phyloP scores from a whole-genome alignment of 2,888 invertebrate species.

The Ephialtes manifestator region DNA sequence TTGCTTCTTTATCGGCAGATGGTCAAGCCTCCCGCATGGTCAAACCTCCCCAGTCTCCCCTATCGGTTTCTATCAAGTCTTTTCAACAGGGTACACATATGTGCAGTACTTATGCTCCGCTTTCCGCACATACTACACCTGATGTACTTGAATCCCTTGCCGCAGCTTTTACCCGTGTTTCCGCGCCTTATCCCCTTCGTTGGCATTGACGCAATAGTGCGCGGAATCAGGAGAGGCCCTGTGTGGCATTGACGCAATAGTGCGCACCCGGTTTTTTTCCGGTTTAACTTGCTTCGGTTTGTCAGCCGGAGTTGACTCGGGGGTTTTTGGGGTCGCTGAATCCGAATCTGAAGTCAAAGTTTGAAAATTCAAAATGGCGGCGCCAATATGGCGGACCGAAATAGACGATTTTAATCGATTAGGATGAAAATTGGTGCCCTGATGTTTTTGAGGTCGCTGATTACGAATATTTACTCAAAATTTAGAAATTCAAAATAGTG shows the following conservation, averaged over 20 bases:
- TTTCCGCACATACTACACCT: too few species aligned
- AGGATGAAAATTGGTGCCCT: constrained; percentile 1
- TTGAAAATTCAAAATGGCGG: not conserved
- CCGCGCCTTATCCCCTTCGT: too few species aligned
- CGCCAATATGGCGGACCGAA: too few species aligned
- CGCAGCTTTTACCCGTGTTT: too few species aligned
- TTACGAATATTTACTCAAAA: not conserved
- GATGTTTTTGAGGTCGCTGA: constrained; percentile 1
- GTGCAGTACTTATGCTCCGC: too few species aligned
- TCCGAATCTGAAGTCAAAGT: not conserved
- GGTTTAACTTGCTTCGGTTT: not conserved
- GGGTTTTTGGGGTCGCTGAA: not conserved
- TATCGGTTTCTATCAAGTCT: too few species aligned
- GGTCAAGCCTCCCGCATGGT: too few species aligned
- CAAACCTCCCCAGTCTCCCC: too few species aligned
- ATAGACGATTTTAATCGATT: not conserved
- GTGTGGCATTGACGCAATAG: constrained; percentile 5
- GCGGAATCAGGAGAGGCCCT: not conserved
- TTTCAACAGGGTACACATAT: too few species aligned
- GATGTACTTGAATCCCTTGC: too few species aligned
- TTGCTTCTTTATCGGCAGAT: too few species aligned
- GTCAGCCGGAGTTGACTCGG: not conserved
- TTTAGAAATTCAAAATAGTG: not conserved
- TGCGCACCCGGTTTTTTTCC: not conserved
- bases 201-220: not conserved